phyloP scores from a whole-genome alignment of 2,113 vertebrate species.

The Bos taurus region DNA sequence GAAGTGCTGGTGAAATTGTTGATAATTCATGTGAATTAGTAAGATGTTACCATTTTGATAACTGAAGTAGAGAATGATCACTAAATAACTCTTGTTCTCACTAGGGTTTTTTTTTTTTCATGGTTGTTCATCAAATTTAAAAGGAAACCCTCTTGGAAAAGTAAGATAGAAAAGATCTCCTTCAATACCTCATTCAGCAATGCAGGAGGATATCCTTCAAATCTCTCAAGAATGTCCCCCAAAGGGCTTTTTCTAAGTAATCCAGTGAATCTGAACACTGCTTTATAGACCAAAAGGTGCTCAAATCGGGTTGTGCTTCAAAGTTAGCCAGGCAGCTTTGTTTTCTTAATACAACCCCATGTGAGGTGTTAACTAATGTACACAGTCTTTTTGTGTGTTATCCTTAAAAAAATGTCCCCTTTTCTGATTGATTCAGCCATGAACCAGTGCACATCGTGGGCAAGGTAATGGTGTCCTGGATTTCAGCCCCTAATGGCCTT shows the following conservation, averaged over 20 bases:
- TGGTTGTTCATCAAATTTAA: neutral
- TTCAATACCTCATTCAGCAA: neutral
- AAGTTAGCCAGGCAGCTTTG: neutral
- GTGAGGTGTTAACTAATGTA: neutral
- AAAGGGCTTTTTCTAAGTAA: neutral
- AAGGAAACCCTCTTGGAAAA: neutral
- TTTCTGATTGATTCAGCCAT: neutral
- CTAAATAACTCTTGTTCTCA: neutral
- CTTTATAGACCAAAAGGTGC: neutral
- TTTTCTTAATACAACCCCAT: neutral
- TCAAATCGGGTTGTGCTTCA: neutral
- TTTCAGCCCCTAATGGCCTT: neutral
- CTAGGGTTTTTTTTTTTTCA: neutral
- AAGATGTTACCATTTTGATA: neutral
- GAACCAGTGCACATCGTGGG: neutral
- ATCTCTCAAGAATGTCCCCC: neutral
- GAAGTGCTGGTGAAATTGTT: neutral
- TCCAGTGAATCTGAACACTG: neutral
- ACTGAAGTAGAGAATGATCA: neutral
- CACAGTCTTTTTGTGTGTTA: neutral
- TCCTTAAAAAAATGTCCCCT: neutral
- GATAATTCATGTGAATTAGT: accelerated
- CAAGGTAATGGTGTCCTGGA: neutral
- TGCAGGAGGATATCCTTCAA: neutral
- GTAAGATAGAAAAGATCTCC: neutral